Base-by-base conservation (phyloP, 2,888 invertebrate genomes). In the Eledone cirrhosa region DNA sequence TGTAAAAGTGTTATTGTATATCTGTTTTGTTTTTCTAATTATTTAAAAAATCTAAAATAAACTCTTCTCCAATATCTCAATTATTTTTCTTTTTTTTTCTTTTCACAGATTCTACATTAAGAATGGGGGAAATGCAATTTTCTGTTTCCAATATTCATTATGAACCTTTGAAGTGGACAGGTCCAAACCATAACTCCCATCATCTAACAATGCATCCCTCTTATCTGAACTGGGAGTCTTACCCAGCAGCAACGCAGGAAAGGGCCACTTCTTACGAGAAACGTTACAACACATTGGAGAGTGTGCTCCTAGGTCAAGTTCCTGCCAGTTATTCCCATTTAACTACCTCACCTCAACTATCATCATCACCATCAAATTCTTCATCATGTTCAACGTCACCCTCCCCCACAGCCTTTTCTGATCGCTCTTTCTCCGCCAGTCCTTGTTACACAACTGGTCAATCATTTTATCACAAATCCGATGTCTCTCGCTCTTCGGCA, bases 311-410 rank as follows among this genome's bases (percentile, higher is more conserved):
- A 67, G 88, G 88, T 0, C 85, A 87, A 77, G 82, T 88, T 33
- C 88, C 88, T 2, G 81, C 85, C 0, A 86, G 85, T 0, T 88
- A 88, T 77, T 84, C 87, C 53, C 87, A 88, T 78, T 79, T 87
- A 33, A 82, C 86, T 47, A 65, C 74, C 31, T 78, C 81, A 11
- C 76, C 80, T 24, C 77, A 74, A 16, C 78, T 69, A 48, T 59
- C 47, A 13, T 78, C 78, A 53, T 80, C 81, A 24, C 77, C 80
- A 27, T 48, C 76, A 16, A 67, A 77, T n/a, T 76, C 80, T 48
- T 41, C 79, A 33, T 78, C 80, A 31, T 79, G 79, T 22, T 72
- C 72, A 19, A 77, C 78, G 1, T 63, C 78, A 3, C 78, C 80
- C 13, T 48, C 48, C 2, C 48, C 78, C 41, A 47, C 47, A 33